Evolutionary conservation across 2,888 invertebrate genomes (phyloP), one percentile per base, ranked within the genome.

Genomic region (Cerastis leucographa): DNA sequence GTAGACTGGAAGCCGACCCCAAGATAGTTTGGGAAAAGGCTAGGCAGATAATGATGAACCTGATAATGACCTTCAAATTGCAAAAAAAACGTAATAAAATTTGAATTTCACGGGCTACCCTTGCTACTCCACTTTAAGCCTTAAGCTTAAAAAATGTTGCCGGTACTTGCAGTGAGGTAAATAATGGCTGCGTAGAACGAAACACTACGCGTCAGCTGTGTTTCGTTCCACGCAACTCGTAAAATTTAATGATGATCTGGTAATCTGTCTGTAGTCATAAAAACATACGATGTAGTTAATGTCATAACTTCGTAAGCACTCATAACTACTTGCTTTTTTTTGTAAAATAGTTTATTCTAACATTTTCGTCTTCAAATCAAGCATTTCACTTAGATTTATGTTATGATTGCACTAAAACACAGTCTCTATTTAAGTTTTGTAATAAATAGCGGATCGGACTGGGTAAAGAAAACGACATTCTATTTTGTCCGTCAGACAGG

Each of bases 201-300:
- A 42, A 64, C 14, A 42, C 42, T 11, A n/a, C 7, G 40, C 40
- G n/a, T n/a, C 25, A 79, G n/a, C 40, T 65, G 56, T 35, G 35
- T 62, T 49, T 67, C 56, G 35, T 66, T 35, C 66, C 71, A 29
- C 46, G 35, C 70, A 14, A 40, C 19, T 83, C 70, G 42, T 83
- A 42, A 78, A 66, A 22, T 42, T 42, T 42, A 25, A 51, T 54
- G 56, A 64, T 29, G 46, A 40, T 42, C n/a, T n/a, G 46, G 49
- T 70, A 29, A 83, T 42, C 49, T 42, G 54, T 62, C 12, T 66
- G 61, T 17, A 19, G 29, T 40, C 17, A 17, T 62, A 40, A 19
- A 73, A 77, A 46, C 17, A 54, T 22, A 35, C 77, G 17, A 61
- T 35, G 67, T 62, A 44, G 29, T 56, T 46, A 25, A 29, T 49